These are phyloP conservation scores for Drosophila arawakana DNA, from an alignment of 1,140 invertebrate genomes.

Conservation along the genomic window DNA sequence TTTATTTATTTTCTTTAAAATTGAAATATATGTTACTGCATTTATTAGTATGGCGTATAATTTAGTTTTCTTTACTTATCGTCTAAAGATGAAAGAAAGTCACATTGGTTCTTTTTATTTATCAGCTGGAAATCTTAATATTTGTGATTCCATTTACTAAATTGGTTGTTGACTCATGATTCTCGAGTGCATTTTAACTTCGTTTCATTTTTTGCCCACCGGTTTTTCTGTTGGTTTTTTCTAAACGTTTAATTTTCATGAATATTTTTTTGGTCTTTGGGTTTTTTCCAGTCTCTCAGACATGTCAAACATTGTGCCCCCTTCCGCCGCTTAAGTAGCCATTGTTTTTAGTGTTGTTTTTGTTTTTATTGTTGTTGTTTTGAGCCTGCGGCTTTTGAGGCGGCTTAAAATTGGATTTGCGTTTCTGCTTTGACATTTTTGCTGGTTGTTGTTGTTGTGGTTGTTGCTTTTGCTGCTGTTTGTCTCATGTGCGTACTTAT, in stretches of 20 bases:
- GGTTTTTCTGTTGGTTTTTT: conserved; percentile 17
- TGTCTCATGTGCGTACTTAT: conserved; percentile 57
- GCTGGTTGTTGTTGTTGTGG: conserved; percentile 32
- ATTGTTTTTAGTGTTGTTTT: conserved; percentile 70
- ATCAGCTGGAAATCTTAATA: not conserved
- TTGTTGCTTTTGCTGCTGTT: conserved; percentile 35
- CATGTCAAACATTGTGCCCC: conserved; percentile 22
- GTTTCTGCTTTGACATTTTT: conserved; percentile 65
- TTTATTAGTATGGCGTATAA: too few relatives aligned
- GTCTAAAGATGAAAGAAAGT: too few relatives aligned
- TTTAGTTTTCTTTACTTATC: too few relatives aligned
- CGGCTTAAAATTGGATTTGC: conserved; percentile 80
- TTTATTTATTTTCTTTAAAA: too few relatives aligned
- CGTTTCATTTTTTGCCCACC: not conserved
- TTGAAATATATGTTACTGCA: too few relatives aligned
- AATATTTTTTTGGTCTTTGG: conserved; percentile 42
- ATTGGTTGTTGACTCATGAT: not conserved
- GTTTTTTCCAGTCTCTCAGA: not conserved
- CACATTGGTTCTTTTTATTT: too few relatives aligned
- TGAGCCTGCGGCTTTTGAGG: conserved; percentile 71
- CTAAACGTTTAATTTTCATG: conserved; percentile 64
- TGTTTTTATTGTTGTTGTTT: conserved; percentile 46
- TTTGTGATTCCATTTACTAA: conserved; percentile 7
- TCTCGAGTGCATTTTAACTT: conserved; percentile 13
- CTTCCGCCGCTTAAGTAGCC: conserved; percentile 62